Percentiles rank a stretch among this genome's conserved stretches.
phyloP scores from a whole-genome alignment of 2,888 invertebrate genomes.

The Elysia crispata region DNA sequence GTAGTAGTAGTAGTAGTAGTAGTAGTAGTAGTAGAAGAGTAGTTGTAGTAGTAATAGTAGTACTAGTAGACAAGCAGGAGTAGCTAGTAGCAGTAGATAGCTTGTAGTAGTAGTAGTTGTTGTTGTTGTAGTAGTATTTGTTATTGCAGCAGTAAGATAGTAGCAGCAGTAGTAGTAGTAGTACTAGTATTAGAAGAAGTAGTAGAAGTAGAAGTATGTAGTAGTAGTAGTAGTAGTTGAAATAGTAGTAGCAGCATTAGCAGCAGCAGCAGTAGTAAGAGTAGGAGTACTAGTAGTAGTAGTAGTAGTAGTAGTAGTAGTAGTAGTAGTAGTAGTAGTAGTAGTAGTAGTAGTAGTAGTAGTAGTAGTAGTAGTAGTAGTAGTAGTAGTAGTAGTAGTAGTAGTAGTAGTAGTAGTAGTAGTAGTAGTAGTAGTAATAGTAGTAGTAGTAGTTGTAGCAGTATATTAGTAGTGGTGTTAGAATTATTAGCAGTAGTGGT shows the following conservation, averaged over 20 bases:
- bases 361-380: slow-evolving; percentile 37
- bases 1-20: slow-evolving; percentile 38
- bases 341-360: slow-evolving; percentile 43
- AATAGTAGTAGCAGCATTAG: too few relatives aligned
- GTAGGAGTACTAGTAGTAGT: slow-evolving; percentile 18
- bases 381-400: slow-evolving; percentile 37
- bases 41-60: neutral
- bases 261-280: too few relatives aligned
- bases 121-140: too few relatives aligned
- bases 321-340: slow-evolving; percentile 38
- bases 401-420: slow-evolving; percentile 37
- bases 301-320: slow-evolving; percentile 35
- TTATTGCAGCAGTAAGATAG: too few relatives aligned
- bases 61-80: neutral
- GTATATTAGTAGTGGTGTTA: too few relatives aligned
- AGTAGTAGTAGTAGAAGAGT: slow-evolving; percentile 22
- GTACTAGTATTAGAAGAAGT: too few relatives aligned
- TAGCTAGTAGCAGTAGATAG: neutral
- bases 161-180: slow-evolving; percentile 2
- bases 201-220: too few relatives aligned
- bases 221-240: too few relatives aligned
- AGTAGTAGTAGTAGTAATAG: slow-evolving; percentile 42
- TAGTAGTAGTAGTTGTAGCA: slow-evolving; percentile 39
- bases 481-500: too few relatives aligned
- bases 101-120: neutral